Percentiles rank a stretch among this genome's conserved stretches.
These are phyloP conservation scores for Meda fulgida DNA, from an alignment of 2,797 vertebrate species.

Conservation along the genomic window DNA sequence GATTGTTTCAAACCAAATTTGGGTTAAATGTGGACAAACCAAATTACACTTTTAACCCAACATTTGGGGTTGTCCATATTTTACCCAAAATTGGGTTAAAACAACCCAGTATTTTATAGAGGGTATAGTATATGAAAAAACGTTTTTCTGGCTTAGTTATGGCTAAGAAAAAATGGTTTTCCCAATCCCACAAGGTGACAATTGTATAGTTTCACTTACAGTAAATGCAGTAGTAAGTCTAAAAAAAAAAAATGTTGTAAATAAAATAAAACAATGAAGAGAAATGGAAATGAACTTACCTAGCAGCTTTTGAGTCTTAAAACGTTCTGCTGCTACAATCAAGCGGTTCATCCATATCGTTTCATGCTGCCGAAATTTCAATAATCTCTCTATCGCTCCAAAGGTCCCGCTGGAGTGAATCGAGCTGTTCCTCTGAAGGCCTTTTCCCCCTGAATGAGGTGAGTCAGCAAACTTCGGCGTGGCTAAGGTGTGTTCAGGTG, in stretches of 20 bases:
- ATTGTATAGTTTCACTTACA: background rate
- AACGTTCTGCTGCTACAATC: background rate
- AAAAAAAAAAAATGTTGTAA: too few relatives aligned
- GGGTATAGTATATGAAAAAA: background rate
- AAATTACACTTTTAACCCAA: too few relatives aligned
- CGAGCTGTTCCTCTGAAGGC: background rate
- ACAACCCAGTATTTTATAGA: too few relatives aligned
- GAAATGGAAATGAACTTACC: background rate
- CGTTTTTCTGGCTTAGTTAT: background rate
- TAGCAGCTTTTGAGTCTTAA: background rate
- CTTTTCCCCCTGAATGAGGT: background rate
- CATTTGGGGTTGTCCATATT: too few relatives aligned
- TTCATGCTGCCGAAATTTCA: background rate
- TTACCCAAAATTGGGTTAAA: too few relatives aligned
- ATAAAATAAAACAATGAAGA: too few relatives aligned
- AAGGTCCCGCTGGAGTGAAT: background rate
- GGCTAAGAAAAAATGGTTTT: background rate
- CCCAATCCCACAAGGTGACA: too few relatives aligned
- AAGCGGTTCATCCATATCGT: background rate
- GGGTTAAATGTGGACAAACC: too few relatives aligned
- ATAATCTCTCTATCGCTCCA: background rate
- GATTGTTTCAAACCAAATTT: too few relatives aligned
- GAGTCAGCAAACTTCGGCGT: constrained; percentile 24
- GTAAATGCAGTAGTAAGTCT: background rate
- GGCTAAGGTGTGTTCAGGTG: constrained; percentile 28